Percentiles rank a stretch among this genome's conserved stretches.
phyloP scores from a whole-genome alignment of 2,888 invertebrate species.

The Onthophagus sagittarius region DNA sequence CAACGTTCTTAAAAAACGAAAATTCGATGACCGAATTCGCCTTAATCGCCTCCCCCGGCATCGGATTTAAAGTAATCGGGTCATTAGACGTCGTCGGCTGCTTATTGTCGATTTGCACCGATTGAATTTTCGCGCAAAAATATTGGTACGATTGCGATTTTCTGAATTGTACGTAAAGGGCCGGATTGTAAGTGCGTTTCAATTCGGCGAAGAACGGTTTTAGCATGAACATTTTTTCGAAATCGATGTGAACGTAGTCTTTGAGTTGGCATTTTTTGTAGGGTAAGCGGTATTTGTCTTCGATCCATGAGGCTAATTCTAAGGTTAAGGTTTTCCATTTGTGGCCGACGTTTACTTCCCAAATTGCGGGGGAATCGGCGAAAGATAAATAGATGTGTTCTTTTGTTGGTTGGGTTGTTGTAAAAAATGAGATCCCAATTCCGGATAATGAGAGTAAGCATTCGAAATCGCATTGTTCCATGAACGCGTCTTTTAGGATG shows the following conservation, averaged over 20 bases:
- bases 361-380: slow-evolving; percentile 67
- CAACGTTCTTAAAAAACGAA: slow-evolving; percentile 53
- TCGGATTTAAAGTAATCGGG: slow-evolving; percentile 46
- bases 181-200: slow-evolving; percentile 68
- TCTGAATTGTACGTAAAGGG: slow-evolving; percentile 68
- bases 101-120: slow-evolving; percentile 67
- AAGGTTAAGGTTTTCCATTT: slow-evolving; percentile 75
- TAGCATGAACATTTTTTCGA: slow-evolving; percentile 82
- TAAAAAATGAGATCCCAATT: slow-evolving; percentile 60
- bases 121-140: slow-evolving; percentile 64
- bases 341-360: slow-evolving; percentile 78
- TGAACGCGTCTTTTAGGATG: slow-evolving; percentile 57
- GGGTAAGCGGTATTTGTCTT: slow-evolving; percentile 70
- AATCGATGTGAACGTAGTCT: slow-evolving; percentile 75
- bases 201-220: slow-evolving; percentile 81
- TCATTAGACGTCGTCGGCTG: slow-evolving; percentile 31
- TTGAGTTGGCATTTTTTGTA: slow-evolving; percentile 70
- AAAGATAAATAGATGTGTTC: slow-evolving; percentile 69
- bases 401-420: slow-evolving; percentile 43
- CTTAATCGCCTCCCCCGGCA: slow-evolving; percentile 49
- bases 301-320: slow-evolving; percentile 76
- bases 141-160: slow-evolving; percentile 66
- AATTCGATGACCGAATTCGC: slow-evolving; percentile 62
- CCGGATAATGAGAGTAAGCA: slow-evolving; percentile 66
- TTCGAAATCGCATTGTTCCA: slow-evolving; percentile 66